These are phyloP conservation scores for Elegia similella DNA, from an alignment of 2,888 invertebrate genomes.

Conservation along the genomic window DNA sequence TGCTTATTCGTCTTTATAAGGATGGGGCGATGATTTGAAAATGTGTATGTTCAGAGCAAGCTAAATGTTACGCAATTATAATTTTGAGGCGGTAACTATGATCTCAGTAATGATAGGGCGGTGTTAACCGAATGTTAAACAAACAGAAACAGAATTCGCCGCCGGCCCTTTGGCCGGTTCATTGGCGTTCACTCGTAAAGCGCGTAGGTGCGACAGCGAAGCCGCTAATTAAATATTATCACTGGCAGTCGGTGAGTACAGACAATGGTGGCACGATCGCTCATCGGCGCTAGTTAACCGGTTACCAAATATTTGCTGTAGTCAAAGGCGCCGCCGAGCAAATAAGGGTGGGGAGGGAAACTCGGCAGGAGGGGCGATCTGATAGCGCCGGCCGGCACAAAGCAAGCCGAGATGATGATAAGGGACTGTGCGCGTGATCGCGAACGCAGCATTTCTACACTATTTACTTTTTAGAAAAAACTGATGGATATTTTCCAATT, in stretches of 20 bases:
- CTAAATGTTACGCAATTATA: conserved; percentile 13
- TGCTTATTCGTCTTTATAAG: conserved; percentile 42
- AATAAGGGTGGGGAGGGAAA: conserved; percentile 54
- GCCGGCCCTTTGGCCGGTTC: conserved; percentile 61
- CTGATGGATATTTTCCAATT: conserved; percentile 28
- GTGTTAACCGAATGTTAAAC: conserved; percentile 53
- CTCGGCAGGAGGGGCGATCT: conserved; percentile 56
- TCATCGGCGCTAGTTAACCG: conserved; percentile 73
- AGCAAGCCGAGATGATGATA: conserved; percentile 66
- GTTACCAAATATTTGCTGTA: conserved; percentile 75
- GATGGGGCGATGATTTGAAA: conserved; percentile 31
- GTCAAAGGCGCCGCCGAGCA: conserved; percentile 72
- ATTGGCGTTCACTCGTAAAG: conserved; percentile 47
- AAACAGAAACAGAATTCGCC: conserved; percentile 64
- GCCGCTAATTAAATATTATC: conserved; percentile 80
- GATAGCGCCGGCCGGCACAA: conserved; percentile 60
- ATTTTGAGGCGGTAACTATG: conserved; percentile 29
- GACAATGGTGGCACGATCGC: conserved; percentile 68
- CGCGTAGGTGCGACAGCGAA: conserved; percentile 70
- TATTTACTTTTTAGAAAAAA: conserved; percentile 48
- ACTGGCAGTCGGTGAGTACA: conserved; percentile 64
- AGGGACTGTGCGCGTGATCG: conserved; percentile 51
- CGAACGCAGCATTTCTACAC: conserved; percentile 46
- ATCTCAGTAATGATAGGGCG: conserved; percentile 58
- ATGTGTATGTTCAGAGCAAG: neutral